Base-by-base conservation (phyloP, 64 coral and sea anemone species). In the Acropora yongei region DNA sequence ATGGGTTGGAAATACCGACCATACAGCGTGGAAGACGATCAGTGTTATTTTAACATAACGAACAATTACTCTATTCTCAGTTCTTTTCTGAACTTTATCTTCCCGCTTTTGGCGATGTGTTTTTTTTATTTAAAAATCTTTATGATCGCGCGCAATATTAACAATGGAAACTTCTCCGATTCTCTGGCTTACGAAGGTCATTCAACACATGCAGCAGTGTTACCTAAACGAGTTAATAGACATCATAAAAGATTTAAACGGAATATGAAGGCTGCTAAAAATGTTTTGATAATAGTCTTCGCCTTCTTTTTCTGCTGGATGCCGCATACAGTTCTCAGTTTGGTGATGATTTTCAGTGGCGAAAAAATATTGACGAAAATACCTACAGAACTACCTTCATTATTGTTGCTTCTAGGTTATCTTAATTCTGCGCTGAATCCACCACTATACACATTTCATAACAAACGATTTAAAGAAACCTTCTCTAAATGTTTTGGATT, bases 31-130 rank as follows among this genome's bases (percentile, higher is more conserved):
- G 16, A 83, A 17, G 42, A 94, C n/a, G 80, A 77, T 57, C 40
- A 9, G 4, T 97, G 95, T 58, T 41, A 68, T 40, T 97, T 97
- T 68, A 93, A 91, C 71, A 81, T 97, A 47, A 90, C 92, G 13
- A 20, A 9, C 7, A 39, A 51, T 57, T 87, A 80, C 82, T 87
- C 82, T 42, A 79, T 93, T 14, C 17, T 93, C 1, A 82, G 91
- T 13, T 93, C 91, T 8, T 77, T 87, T 6, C 10, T 93, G 17
- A 93, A 93, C 44, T 93, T 93, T 77, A 87, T 87, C 53, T 77
- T 93, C 2, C 91, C 91, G 2, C 75, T 93, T 0, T 68, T 93
- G 77, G 83, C 78, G 16, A 93, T 93, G 91, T 93, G 84, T 43
- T 68, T 47, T 19, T 65, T 93, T 12, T 93, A 93, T 47, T 87